phyloP scores from a whole-genome alignment of 2,797 vertebrate genomes.

The Phoeniculus purpureus region DNA sequence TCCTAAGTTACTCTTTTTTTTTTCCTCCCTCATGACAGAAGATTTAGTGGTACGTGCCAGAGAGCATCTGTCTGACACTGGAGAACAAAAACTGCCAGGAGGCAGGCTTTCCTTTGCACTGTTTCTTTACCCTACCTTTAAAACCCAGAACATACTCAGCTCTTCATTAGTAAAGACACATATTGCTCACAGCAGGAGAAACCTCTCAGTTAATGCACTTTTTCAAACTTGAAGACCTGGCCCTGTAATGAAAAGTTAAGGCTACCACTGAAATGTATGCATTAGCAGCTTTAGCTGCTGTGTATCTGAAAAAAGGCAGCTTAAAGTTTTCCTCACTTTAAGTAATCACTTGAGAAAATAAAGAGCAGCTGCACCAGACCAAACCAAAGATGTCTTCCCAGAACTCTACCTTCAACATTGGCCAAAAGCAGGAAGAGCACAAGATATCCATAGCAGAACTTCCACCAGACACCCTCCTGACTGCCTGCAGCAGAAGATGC shows the following conservation, averaged over 20 bases:
- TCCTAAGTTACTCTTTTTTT: not conserved
- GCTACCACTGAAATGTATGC: not conserved
- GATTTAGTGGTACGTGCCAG: not conserved
- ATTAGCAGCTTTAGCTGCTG: not conserved
- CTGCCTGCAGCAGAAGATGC: not conserved
- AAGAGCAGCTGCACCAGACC: not conserved
- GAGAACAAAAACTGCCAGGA: not conserved
- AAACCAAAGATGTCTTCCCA: not conserved
- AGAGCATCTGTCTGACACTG: not conserved
- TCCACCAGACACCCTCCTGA: rapidly evolving
- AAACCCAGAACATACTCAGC: not conserved
- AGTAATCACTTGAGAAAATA: not conserved
- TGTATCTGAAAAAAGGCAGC: not conserved
- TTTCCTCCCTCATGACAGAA: not conserved
- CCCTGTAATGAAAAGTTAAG: not conserved
- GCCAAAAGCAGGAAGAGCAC: not conserved
- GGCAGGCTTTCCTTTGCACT: not conserved
- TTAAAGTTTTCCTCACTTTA: not conserved
- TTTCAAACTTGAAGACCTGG: not conserved
- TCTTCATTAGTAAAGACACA: not conserved
- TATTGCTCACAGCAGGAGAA: not conserved
- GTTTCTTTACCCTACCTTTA: not conserved
- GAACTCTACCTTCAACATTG: not conserved
- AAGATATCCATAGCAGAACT: not conserved
- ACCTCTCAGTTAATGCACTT: not conserved